Evolutionary conservation across 2,888 invertebrate species (phyloP).

Genomic region (Dolomedes plantarius): DNA sequence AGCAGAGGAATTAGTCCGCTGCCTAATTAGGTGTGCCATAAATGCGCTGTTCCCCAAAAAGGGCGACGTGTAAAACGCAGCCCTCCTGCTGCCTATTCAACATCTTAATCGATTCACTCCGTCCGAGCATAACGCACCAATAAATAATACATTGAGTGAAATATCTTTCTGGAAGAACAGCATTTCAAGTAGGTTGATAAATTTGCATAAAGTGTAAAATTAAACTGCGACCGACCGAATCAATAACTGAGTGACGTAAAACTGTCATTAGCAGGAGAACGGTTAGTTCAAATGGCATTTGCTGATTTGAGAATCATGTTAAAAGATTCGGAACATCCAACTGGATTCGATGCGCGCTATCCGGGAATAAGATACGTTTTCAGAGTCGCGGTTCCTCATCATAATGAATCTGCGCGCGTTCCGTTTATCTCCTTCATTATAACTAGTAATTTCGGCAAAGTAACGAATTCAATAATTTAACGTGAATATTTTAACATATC

Average conservation of each 20-base stretch:
- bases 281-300: neutral
- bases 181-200: neutral
- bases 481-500: neutral
- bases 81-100: neutral
- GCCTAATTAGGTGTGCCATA: neutral
- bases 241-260: neutral
- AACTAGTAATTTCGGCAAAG: neutral
- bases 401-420: neutral
- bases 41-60: neutral
- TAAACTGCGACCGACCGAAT: neutral
- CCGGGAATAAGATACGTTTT: neutral
- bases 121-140: neutral
- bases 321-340: neutral
- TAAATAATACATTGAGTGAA: neutral
- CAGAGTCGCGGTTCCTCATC: neutral
- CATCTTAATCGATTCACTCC: neutral
- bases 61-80: neutral
- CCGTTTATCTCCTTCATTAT: neutral
- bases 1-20: neutral
- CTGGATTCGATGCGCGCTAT: neutral
- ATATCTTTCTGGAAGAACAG: neutral
- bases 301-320: neutral
- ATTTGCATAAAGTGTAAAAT: neutral
- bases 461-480: neutral
- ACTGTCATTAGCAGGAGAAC: neutral